Evolutionary conservation across 23 tunicate species (phyloP), one percentile per base, ranked within the genome.

Genomic region (Halocynthia roretzi): DNA sequence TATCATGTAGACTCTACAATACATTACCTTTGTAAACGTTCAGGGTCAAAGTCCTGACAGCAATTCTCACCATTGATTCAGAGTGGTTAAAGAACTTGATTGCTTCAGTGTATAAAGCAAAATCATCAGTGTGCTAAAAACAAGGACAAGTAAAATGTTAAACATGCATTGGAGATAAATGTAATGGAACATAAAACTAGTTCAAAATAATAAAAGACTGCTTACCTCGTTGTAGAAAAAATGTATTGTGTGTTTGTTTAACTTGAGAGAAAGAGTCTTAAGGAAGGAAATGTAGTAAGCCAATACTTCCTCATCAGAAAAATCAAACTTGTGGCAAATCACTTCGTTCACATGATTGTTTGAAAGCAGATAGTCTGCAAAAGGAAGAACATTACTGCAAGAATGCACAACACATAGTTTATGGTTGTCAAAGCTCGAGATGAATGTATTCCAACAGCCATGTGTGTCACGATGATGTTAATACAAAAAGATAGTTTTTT

Each of bases 311-410:
- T 96, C 99, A 83, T 96, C 99, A 51, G 95, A 91, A 56, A 96
- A 96, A 63, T 96, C 99, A 91, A 86, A 96, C 67, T 89, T 96
- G 60, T 91, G 91, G 77, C 92, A 85, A 63, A 96, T 85, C 18
- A 96, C 95, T 51, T 91, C 90, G 83, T 96, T 96, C 6, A 96
- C 91, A 76, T 96, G 99, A 77, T 96, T 96, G 80, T 96, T 96
- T 67, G 99, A 96, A 62, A 96, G 86, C 23, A 96, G 71, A 72
- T 96, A 96, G 82, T 92, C 98, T 92, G 86, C 7, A 71, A 72
- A 53, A 78, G 66, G 1, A 63, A 55, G 18, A 44, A 68, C 14
- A 19, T 11, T 68, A 12, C 72, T 15, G 1, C 72, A 60, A 18
- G 44, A 31, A 31, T 31, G 50, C 51, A n/a, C 20, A 15, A 68